A percentile compares a stretch with the other conserved stretches of the same genome.
These are phyloP conservation scores for Oryzias melastigma DNA, from an alignment of 2,113 vertebrate species.

Conservation along the genomic window DNA sequence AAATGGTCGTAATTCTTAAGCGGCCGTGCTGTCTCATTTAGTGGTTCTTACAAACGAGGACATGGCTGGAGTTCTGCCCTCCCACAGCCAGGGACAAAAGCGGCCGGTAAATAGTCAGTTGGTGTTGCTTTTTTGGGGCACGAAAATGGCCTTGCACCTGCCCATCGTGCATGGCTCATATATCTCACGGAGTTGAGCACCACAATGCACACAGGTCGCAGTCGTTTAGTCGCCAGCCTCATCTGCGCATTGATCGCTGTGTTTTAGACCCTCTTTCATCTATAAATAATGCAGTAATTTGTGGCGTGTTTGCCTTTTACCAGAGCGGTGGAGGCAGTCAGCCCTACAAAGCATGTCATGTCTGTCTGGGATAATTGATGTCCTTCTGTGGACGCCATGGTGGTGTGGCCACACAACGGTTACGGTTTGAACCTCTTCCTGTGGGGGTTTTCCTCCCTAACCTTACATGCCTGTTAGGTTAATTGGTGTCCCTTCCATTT, in stretches of 20 bases:
- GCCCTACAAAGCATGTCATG: conserved; percentile 44
- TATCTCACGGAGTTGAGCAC: conserved; percentile 26
- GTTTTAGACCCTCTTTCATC: conserved; percentile 70
- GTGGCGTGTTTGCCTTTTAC: conserved; percentile 29
- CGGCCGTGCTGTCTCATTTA: conserved; percentile 40
- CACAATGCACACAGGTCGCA: conserved; percentile 37
- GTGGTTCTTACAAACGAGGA: conserved; percentile 42
- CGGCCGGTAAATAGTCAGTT: conserved; percentile 28
- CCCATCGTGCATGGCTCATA: conserved; percentile 21
- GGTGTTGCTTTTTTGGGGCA: conserved; percentile 1
- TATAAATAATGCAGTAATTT: conserved; percentile 72
- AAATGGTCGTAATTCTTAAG: conserved; percentile 34
- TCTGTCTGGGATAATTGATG: conserved; percentile 58
- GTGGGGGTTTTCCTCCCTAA: no score
- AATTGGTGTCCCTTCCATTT: no score
- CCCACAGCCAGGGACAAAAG: conserved; percentile 19
- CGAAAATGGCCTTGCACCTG: conserved; percentile 51
- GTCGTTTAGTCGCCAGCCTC: conserved; percentile 43
- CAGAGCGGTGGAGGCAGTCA: conserved; percentile 40
- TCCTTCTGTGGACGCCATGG: conserved; percentile 39
- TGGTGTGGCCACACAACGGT: no score
- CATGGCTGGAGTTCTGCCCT: background rate
- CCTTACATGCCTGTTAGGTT: no score
- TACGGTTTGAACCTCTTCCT: no score
- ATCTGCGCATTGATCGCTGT: conserved; percentile 61